Evolutionary conservation across 1,140 invertebrate genomes (phyloP).

Genomic region (Neocloeon triangulifer): DNA sequence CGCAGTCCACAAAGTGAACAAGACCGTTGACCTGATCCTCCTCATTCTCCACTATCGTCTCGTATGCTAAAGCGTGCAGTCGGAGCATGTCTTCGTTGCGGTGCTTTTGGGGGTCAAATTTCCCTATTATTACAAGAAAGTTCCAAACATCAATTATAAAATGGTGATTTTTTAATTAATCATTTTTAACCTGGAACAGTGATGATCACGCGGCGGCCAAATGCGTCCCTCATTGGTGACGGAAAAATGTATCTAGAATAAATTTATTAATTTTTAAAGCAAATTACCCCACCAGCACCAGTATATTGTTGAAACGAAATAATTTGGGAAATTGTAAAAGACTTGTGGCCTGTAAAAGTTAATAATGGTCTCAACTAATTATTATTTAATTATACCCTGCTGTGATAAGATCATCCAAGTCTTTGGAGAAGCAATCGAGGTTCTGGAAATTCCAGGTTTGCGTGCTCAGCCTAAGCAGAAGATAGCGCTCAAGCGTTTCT

Average conservation of each 20-base stretch:
- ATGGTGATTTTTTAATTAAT: not conserved
- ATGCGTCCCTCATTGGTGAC: slow-evolving; percentile 46
- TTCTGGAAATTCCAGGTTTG: slow-evolving; percentile 38
- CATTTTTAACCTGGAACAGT: slow-evolving; percentile 39
- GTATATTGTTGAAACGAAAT: too few relatives aligned
- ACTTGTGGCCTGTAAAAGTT: too few relatives aligned
- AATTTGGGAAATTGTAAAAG: too few relatives aligned
- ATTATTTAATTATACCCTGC: too few relatives aligned
- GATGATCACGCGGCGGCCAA: slow-evolving; percentile 52
- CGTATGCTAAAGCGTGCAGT: slow-evolving; percentile 52
- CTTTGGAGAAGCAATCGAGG: slow-evolving; percentile 41
- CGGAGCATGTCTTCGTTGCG: slow-evolving; percentile 58
- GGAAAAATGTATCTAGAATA: slow-evolving; percentile 45
- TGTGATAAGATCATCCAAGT: slow-evolving; percentile 42
- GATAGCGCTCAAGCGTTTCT: slow-evolving; percentile 56
- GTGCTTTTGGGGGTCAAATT: slow-evolving; percentile 57
- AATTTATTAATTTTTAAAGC: slow-evolving; percentile 9
- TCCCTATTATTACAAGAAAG: slow-evolving; percentile 22
- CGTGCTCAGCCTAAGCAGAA: slow-evolving; percentile 51
- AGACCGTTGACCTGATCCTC: slow-evolving; percentile 49
- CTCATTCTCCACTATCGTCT: slow-evolving; percentile 60
- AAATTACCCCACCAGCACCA: too few relatives aligned
- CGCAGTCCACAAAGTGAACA: slow-evolving; percentile 47
- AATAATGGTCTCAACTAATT: too few relatives aligned
- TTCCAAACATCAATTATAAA: slow-evolving; percentile 2